Evolutionary conservation across 2,797 vertebrate genomes (phyloP).

Genomic region (Cyprinodon diabolis): DNA sequence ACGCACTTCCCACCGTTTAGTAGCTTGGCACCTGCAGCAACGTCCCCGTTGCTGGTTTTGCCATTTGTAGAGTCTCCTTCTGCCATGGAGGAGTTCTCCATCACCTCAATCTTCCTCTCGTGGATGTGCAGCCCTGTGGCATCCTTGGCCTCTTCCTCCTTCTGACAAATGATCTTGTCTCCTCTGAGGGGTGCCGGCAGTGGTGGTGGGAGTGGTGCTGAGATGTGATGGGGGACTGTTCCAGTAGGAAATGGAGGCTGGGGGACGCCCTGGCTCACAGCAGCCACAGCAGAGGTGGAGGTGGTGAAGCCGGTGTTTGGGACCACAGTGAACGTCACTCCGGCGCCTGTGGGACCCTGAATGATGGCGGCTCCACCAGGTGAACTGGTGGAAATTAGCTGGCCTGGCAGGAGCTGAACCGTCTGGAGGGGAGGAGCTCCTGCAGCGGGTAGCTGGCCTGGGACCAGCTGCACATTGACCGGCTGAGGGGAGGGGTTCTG

Average conservation of each 20-base stretch:
- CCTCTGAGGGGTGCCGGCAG: conserved; percentile 90
- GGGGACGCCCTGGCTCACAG: conserved; percentile 89
- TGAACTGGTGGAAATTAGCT: conserved; percentile 91
- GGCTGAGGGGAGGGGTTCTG: conserved; percentile 87
- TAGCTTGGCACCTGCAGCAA: conserved; percentile 90
- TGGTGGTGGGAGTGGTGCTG: conserved; percentile 76
- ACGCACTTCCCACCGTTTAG: conserved; percentile 96
- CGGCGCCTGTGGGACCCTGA: conserved; percentile 89
- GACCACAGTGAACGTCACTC: conserved; percentile 98
- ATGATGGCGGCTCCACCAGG: conserved; percentile 88
- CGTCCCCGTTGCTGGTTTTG: conserved; percentile 94
- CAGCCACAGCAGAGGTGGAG: conserved; percentile 82
- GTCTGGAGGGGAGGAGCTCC: conserved; percentile 86
- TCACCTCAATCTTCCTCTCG: conserved; percentile 98
- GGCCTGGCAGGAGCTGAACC: conserved; percentile 93
- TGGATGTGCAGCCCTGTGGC: conserved; percentile 97
- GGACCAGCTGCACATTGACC: conserved; percentile 95
- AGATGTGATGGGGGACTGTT: conserved; percentile 66
- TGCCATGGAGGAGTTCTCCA: conserved; percentile 97
- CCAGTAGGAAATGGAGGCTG: conserved; percentile 87
- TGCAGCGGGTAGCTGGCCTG: conserved; percentile 86
- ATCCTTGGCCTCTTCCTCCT: conserved; percentile 99
- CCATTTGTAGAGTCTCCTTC: conserved; percentile 80
- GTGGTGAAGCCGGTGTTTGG: conserved; percentile 96
- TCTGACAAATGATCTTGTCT: conserved; percentile 99